Evolutionary conservation across 2,888 invertebrate genomes (phyloP).

Genomic region (Epinotia ramella): DNA sequence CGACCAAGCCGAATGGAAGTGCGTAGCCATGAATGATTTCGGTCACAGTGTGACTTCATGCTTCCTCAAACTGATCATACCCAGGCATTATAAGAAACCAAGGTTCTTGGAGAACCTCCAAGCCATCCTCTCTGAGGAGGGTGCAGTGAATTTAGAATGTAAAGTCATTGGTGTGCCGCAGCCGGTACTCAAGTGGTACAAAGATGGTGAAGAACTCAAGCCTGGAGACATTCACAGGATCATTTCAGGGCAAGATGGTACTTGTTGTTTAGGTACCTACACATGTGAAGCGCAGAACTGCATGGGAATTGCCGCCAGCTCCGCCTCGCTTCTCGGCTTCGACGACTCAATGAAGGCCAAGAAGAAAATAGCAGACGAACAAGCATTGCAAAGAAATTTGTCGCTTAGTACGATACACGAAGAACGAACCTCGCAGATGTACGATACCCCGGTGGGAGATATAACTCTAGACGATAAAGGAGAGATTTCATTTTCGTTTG

Average conservation of each 20-base stretch:
- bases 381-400: conserved; percentile 88
- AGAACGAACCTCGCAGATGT: conserved; percentile 94
- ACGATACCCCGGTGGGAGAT: conserved; percentile 92
- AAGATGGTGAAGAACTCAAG: conserved; percentile 94
- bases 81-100: conserved; percentile 95
- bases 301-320: conserved; percentile 95
- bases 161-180: conserved; percentile 97
- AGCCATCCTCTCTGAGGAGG: conserved; percentile 94
- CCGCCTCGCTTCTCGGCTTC: conserved; percentile 94
- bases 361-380: conserved; percentile 83
- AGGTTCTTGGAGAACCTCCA: conserved; percentile 93
- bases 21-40: conserved; percentile 94
- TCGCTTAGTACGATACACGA: conserved; percentile 96
- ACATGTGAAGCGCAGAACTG: conserved; percentile 96
- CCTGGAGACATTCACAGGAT: conserved; percentile 96
- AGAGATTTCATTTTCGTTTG: conserved; percentile 95
- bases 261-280: conserved; percentile 95
- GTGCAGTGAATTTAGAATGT: conserved; percentile 96
- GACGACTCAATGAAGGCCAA: conserved; percentile 89
- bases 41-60: conserved; percentile 96
- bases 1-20: conserved; percentile 97
- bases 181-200: conserved; percentile 96
- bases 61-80: conserved; percentile 93
- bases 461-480: conserved; percentile 92
- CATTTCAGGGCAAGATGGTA: conserved; percentile 95